Percentiles rank a stretch among this genome's conserved stretches.
phyloP scores from a whole-genome alignment of 2,888 invertebrate genomes.

The Stomorhina lunata region DNA sequence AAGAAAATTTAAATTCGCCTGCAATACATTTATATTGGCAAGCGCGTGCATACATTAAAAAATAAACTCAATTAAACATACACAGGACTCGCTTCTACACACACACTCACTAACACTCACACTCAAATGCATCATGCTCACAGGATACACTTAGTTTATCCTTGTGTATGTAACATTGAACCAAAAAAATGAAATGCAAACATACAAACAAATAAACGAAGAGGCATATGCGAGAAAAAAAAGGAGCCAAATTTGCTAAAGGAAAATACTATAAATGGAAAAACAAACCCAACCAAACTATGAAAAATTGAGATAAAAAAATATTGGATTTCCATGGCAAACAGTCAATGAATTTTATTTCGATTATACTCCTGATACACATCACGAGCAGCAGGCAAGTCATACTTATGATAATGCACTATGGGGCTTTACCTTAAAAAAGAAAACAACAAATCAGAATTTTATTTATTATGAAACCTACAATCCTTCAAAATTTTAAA shows the following conservation, averaged over 20 bases:
- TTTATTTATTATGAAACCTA: too few relatives aligned
- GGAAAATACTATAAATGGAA: not conserved
- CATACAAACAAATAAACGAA: not conserved
- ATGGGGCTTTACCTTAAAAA: not conserved
- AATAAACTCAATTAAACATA: conserved; percentile 57
- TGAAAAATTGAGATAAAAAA: not conserved
- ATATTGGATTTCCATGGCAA: conserved; percentile 25
- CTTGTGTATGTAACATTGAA: not conserved
- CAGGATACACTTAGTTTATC: not conserved
- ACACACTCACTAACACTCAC: not conserved
- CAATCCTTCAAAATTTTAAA: too few relatives aligned
- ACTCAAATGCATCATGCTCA: not conserved
- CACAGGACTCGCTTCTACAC: conserved; percentile 3
- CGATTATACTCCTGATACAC: conserved; percentile 26
- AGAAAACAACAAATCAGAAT: too few relatives aligned
- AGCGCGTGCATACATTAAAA: conserved; percentile 22
- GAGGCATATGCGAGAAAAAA: not conserved
- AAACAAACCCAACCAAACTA: not conserved
- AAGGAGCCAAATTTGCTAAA: not conserved
- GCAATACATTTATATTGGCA: not conserved
- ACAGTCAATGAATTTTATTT: conserved; percentile 50
- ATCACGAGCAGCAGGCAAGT: not conserved
- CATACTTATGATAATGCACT: not conserved
- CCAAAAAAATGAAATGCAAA: conserved; percentile 31
- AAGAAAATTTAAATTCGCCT: not conserved